Evolutionary conservation across 2,113 vertebrate species (phyloP), one percentile per base, ranked within the genome.

Genomic region (Semnornis frantzii): DNA sequence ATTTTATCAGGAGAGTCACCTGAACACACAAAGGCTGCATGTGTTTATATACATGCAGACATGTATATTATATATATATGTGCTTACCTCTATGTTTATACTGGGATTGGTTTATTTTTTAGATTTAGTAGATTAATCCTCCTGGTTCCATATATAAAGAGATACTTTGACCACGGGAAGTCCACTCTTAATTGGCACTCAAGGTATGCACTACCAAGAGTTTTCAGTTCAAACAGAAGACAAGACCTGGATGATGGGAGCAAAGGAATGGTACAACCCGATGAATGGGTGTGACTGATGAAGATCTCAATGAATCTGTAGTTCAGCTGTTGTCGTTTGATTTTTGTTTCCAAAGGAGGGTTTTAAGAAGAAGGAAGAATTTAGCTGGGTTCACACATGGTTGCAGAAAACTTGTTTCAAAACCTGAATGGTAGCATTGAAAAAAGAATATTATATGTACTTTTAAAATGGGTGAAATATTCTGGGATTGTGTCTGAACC

Each of bases 241-340:
- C 28, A 8, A 79, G 74, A 62, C 71, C 23, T 3, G 0, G 31
- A 11, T 27, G 31, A 10, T 24, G 39, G 89, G 55, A 60, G 33
- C 12, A 19, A 37, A 52, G 48, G 37, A 79, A 21, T 4, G 2
- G 25, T 42, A 15, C 1, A 2, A 9, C 39, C 6, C 1, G 31
- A 58, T 9, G 59, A 39, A 65, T 8, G 50, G 52, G n/a, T 71
- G 69, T 8, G 6, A 16, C 34, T 77, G 72, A 27, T 20, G 42
- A 68, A 52, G 52, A 21, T 52, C 57, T 85, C 72, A 39, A 19
- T 34, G 30, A 24, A 9, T 6, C 5, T 30, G 23, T 31, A 21
- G 16, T 18, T 39, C 24, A 48, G n/a, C 64, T 39, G 15, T 14
- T 42, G 13, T 31, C 3, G 23, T 75, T 42, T 76, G 33, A 9